Base-by-base conservation (phyloP, 37 sponge, comb jelly and placozoan genomes). In the Mnemiopsis leidyi region DNA sequence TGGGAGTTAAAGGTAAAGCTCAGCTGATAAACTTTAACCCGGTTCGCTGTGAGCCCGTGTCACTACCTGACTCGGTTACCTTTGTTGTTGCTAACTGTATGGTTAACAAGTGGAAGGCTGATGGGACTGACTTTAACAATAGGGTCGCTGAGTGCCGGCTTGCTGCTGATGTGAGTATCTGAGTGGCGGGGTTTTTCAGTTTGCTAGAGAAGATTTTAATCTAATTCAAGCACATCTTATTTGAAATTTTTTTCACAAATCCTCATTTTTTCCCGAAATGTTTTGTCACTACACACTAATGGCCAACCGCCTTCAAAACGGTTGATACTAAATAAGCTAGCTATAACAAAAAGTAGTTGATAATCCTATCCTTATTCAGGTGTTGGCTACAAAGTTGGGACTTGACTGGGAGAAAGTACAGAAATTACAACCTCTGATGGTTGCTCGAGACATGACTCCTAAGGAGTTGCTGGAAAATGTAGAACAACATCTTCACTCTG, bases 21-120 rank as follows among this genome's bases (percentile, higher is more conserved):
- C 94, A 95, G 93, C 94, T 95, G 92, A 96, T 98, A 28, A 94
- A 97, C 39, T 99, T 99, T 79, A 93, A 97, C 36, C 99, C 97
- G 16, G 38, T 96, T 5, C 95, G 94, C 0, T 48, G 92, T 30
- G 92, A 93, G 28, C 38, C 95, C 23, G 97, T 97, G 35, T 16
- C 68, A 0, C 83, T 99, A 0, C 99, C 99, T 1, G 68, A 83
- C 26, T 95, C 94, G 0, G 69, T 90, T 25, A 77, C 79, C 0
- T 96, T 99, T 85, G 97, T 99, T 29, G 95, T 99, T 1, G 93
- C 97, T 23, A 97, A 99, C 76, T 93, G 94, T 7, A 92, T 95
- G 37, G 96, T 92, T 1, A 92, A 71, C 93, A 71, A 85, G 90
- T 85, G 90, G 90, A 85, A 85, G 25, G 93, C 92, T 3, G 95